Percentiles rank a stretch among this genome's conserved stretches.
Evolutionary conservation across 2,888 invertebrate species (phyloP).

Genomic region (Pterostichus madidus): DNA sequence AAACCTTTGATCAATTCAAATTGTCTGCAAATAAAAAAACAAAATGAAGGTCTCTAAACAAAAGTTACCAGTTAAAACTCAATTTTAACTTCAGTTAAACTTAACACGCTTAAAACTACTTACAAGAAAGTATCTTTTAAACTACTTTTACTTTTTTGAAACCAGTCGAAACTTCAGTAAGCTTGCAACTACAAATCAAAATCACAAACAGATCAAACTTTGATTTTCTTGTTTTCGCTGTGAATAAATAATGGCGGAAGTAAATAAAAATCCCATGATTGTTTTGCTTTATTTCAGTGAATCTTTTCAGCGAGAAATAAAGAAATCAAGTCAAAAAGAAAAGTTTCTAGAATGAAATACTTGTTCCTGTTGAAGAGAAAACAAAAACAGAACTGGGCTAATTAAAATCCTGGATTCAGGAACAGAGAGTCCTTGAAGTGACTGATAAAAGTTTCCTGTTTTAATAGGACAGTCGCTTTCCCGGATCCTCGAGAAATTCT

Average conservation of each 20-base stretch:
- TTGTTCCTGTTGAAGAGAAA: slow-evolving; percentile 38
- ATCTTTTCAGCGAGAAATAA: slow-evolving; percentile 10
- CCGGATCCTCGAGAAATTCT: neutral
- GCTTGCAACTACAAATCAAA: neutral
- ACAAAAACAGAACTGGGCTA: slow-evolving; percentile 46
- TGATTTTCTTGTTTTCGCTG: neutral
- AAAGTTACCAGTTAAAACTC: neutral
- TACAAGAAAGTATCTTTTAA: neutral
- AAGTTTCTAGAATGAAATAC: slow-evolving; percentile 14
- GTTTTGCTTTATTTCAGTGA: neutral
- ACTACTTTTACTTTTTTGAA: neutral
- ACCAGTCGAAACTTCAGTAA: neutral
- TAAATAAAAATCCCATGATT: neutral
- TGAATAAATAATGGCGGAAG: neutral
- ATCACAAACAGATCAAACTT: neutral
- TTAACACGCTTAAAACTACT: slow-evolving; percentile 3
- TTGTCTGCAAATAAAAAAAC: too few species aligned
- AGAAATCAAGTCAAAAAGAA: slow-evolving; percentile 33
- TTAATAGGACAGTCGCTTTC: slow-evolving; percentile 3
- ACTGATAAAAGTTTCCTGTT: slow-evolving; percentile 35
- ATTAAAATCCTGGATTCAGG: slow-evolving; percentile 44
- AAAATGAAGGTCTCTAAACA: neutral
- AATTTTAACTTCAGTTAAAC: neutral
- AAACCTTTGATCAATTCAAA: too few species aligned
- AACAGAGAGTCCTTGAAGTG: slow-evolving; percentile 20